Evolutionary conservation across 2,888 invertebrate species (phyloP), one percentile per base, ranked within the genome.

Genomic region (Patella depressa): DNA sequence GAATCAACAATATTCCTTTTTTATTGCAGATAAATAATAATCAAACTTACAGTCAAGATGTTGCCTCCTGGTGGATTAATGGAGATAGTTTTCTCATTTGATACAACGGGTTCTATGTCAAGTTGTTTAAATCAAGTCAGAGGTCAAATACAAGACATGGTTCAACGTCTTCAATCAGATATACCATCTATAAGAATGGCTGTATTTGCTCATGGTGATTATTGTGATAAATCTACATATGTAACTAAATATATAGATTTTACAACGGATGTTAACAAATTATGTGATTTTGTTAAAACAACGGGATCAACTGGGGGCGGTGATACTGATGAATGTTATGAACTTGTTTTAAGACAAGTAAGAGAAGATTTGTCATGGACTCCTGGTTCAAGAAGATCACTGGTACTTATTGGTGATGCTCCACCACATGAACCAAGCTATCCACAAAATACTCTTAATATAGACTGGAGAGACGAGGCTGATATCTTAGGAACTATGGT

Each of bases 121-220:
- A 74, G 80, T 14, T 86, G 81, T 75, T 79, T 89, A 9, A 80
- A 80, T 9, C 82, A 86, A 73, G 86, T 89, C 3, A 79, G 88
- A 59, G 84, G 84, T 4, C 83, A 85, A 5, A 75, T 90, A 14
- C 81, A 85, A 15, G 87, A 89, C 79, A 84, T 90, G 83, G 88
- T 89, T 12, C 85, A 88, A 77, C 84, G 90, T 9, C 86, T 90
- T 14, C 87, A 88, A 73, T 85, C 87, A 4, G 90, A 90, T 79
- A 89, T 90, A 11, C 88, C 90, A 0, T 85, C 83, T 19, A 87
- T 90, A 55, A 83, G 86, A 34, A 86, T 90, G n/a, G 85, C 88
- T 12, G 84, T 90, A 19, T 83, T 89, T 53, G 90, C 90, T 24
- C 90, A 90, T 75, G 90, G 90, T 1, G 89, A 90, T 80, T 90